Conservation (phyloP, 2,888 invertebrate species). For the Lycia hirtaria region DNA sequence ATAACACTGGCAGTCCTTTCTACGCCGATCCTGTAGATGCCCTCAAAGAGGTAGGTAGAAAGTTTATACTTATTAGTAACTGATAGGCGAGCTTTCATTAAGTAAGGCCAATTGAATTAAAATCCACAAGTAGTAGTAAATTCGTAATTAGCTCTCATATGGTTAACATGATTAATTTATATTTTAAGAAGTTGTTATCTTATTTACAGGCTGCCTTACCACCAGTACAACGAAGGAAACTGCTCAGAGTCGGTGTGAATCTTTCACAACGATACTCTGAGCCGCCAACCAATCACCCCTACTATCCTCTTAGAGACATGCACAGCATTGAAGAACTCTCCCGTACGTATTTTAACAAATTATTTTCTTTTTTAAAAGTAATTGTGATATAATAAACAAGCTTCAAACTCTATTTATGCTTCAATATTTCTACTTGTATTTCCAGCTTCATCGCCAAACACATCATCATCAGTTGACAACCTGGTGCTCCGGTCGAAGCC, state of each 20-base stretch:
- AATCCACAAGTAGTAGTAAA: too few relatives aligned
- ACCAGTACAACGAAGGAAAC: constrained; percentile 76
- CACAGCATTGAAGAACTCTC: constrained; percentile 83
- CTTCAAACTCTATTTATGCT: neutral
- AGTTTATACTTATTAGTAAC: neutral
- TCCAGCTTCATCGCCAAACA: constrained; percentile 81
- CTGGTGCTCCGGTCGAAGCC: constrained; percentile 85
- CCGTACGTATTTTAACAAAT: constrained; percentile 63
- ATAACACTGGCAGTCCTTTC: constrained; percentile 93
- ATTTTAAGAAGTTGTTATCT: neutral
- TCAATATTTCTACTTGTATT: neutral
- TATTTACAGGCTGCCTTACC: constrained; percentile 68
- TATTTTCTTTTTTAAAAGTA: neutral
- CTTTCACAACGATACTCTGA: constrained; percentile 87
- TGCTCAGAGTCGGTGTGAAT: constrained; percentile 71
- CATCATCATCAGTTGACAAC: constrained; percentile 90
- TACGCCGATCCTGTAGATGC: constrained; percentile 96
- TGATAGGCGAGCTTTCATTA: too few relatives aligned
- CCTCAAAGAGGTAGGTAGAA: constrained; percentile 83
- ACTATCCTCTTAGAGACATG: constrained; percentile 81
- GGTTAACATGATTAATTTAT: neutral
- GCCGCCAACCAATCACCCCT: constrained; percentile 83
- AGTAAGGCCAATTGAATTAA: too few relatives aligned
- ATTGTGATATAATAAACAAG: neutral
- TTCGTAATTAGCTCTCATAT: too few relatives aligned